These are phyloP conservation scores for Odontothrips loti DNA, from an alignment of 2,888 invertebrate species.

Conservation along the genomic window DNA sequence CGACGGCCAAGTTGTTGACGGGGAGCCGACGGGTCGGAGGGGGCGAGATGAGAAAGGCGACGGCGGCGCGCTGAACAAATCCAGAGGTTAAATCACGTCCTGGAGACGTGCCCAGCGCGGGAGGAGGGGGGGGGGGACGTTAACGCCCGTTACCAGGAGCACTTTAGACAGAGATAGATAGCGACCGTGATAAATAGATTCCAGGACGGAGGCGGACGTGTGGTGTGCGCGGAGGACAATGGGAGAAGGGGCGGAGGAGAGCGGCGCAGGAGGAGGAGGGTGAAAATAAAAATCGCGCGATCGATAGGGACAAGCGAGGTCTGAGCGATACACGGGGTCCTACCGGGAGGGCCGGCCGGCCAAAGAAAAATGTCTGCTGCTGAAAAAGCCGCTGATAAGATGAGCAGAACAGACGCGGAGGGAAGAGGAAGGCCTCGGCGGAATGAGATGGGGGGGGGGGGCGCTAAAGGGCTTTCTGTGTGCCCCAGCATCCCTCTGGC, in stretches of 20 bases:
- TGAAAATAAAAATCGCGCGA: too few species aligned
- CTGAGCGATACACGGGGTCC: too few species aligned
- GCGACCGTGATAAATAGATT: slow-evolving; percentile 19
- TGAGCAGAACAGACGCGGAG: neutral
- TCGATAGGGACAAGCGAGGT: too few species aligned
- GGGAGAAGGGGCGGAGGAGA: neutral
- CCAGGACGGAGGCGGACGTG: neutral
- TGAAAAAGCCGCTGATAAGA: neutral
- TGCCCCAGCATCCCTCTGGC: neutral
- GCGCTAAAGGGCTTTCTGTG: too few species aligned
- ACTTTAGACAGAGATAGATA: slow-evolving; percentile 23
- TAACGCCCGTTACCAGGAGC: slow-evolving; percentile 20
- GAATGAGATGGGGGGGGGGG: too few species aligned
- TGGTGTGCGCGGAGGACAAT: neutral
- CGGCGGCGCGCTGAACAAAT: neutral
- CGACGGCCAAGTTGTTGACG: neutral
- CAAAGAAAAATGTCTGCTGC: neutral
- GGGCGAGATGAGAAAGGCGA: neutral
- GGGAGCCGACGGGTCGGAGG: neutral
- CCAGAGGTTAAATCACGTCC: slow-evolving; percentile 19
- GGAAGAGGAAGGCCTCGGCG: neutral
- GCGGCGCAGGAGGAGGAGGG: neutral
- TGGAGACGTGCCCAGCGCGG: neutral
- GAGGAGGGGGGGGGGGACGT: neutral
- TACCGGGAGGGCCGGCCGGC: neutral